A percentile compares a stretch with the other conserved stretches of the same genome.
Conservation (phyloP, 1,140 invertebrate genomes). For the Spodoptera litura region DNA sequence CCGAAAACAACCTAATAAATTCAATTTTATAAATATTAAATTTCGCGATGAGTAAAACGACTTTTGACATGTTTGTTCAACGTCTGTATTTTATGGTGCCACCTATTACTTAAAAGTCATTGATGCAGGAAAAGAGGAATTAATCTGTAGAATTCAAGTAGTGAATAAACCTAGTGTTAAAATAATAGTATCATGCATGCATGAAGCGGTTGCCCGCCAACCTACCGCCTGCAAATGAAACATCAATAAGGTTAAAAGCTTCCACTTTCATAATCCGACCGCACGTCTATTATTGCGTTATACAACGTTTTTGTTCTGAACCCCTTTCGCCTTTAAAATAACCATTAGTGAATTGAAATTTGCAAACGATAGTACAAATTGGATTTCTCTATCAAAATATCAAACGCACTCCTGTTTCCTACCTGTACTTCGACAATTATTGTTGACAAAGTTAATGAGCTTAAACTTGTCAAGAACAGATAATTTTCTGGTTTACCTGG, state of each 20-base stretch:
- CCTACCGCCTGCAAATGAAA: slow-evolving; percentile 56
- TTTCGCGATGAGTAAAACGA: too few species aligned
- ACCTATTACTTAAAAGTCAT: too few species aligned
- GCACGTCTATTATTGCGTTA: slow-evolving; percentile 3
- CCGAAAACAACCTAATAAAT: too few species aligned
- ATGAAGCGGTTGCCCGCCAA: slow-evolving; percentile 3
- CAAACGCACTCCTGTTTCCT: too few species aligned
- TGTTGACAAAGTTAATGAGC: background rate
- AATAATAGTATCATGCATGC: background rate
- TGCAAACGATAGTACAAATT: background rate
- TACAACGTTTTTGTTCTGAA: slow-evolving; percentile 6
- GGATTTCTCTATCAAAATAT: background rate
- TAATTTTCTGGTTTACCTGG: background rate
- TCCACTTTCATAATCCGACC: slow-evolving; percentile 55
- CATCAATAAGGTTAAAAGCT: slow-evolving; percentile 72
- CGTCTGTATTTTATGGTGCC: too few species aligned
- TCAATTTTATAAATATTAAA: too few species aligned
- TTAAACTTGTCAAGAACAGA: slow-evolving; percentile 23
- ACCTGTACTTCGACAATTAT: background rate
- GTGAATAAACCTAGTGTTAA: too few species aligned
- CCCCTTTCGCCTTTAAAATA: background rate
- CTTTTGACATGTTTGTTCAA: too few species aligned
- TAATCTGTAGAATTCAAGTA: too few species aligned
- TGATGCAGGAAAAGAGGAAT: too few species aligned
- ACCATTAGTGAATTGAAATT: background rate